A percentile compares a stretch with the other conserved stretches of the same genome.
These are phyloP conservation scores for Cylindroiulus punctatus DNA, from an alignment of 2,888 invertebrate genomes.

Conservation along the genomic window DNA sequence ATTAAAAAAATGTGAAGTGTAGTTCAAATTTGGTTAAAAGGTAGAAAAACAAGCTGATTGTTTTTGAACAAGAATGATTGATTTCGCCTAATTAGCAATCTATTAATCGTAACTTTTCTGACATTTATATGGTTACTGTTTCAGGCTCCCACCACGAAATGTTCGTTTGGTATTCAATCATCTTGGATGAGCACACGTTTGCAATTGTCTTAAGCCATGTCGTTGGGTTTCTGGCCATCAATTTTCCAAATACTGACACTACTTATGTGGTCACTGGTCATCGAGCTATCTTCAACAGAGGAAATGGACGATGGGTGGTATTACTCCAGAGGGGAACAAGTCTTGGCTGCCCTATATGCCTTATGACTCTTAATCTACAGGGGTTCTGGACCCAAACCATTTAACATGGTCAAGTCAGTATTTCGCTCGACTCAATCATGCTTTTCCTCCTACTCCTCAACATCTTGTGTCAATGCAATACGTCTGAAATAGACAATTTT, in stretches of 20 bases:
- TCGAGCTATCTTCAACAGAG: not conserved
- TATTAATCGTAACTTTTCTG: no score
- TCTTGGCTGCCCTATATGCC: not conserved
- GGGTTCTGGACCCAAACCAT: not conserved
- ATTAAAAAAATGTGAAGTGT: no score
- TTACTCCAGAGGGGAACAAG: not conserved
- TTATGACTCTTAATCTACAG: conserved; percentile 5
- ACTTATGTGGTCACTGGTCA: not conserved
- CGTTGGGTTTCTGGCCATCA: not conserved
- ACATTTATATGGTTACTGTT: not conserved
- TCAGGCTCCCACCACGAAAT: not conserved
- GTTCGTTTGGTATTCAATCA: not conserved
- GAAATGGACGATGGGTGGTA: not conserved
- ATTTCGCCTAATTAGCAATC: no score
- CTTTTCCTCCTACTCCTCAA: not conserved
- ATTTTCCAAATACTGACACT: not conserved
- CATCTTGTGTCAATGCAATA: no score
- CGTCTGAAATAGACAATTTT: no score
- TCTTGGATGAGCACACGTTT: not conserved
- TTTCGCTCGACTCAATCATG: not conserved
- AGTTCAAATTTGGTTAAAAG: no score
- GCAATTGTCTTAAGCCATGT: not conserved
- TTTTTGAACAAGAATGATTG: no score
- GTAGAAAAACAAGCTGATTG: no score
- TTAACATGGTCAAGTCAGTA: conserved; percentile 24